Evolutionary conservation across 2,888 invertebrate genomes (phyloP).

Genomic region (Caenorhabditis zanzibari): DNA sequence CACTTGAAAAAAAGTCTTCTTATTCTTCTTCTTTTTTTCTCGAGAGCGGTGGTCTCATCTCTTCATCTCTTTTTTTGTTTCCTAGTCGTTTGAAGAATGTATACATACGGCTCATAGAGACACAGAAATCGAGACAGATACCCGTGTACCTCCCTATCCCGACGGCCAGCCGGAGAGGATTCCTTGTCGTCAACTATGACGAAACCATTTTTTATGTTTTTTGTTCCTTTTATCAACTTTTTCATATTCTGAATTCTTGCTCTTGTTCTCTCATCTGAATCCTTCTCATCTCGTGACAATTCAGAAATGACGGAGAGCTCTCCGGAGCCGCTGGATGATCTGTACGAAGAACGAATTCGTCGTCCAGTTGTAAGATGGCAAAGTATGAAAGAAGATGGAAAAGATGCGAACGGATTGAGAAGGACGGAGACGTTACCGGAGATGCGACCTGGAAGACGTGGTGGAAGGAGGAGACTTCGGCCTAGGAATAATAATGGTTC

Average conservation of each 20-base stretch:
- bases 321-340: slow-evolving; percentile 73
- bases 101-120: slow-evolving; percentile 35
- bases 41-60: slow-evolving; percentile 54
- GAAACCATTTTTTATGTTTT: slow-evolving; percentile 58
- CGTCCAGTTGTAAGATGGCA: slow-evolving; percentile 72
- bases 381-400: slow-evolving; percentile 67
- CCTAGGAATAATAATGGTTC: slow-evolving; percentile 58
- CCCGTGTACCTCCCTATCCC: slow-evolving; percentile 54
- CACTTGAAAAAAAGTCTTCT: slow-evolving; percentile 52
- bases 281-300: neutral
- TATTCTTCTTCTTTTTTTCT: slow-evolving; percentile 21
- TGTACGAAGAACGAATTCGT: slow-evolving; percentile 64
- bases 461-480: slow-evolving; percentile 36
- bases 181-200: slow-evolving; percentile 42
- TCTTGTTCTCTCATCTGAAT: neutral
- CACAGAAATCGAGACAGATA: slow-evolving; percentile 47
- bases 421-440: slow-evolving; percentile 70
- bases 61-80: slow-evolving; percentile 35
- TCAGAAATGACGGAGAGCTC: slow-evolving; percentile 72
- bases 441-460: slow-evolving; percentile 44
- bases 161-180: slow-evolving; percentile 36
- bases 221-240: slow-evolving; percentile 3
- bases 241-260: neutral
- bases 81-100: slow-evolving; percentile 45
- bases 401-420: slow-evolving; percentile 63